Conservation (phyloP, 53 echinoderm and acorn worm species). For the Pentamera pediparva region DNA sequence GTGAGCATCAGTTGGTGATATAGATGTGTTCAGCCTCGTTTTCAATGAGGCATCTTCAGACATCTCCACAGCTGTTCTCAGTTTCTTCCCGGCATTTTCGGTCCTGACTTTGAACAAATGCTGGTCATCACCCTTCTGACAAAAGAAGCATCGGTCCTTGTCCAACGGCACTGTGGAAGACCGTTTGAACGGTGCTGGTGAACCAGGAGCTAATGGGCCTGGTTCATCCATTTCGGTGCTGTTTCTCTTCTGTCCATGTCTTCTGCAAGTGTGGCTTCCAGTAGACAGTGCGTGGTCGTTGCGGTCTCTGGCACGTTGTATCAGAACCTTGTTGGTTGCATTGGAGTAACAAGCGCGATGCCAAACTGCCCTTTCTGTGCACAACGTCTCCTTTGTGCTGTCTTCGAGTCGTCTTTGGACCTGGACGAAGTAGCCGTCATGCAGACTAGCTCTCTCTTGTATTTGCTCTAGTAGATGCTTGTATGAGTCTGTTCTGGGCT, state of each 20-base stretch:
- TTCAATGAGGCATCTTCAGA: slow-evolving; percentile 13
- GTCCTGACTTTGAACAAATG: slow-evolving; percentile 16
- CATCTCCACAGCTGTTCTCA: slow-evolving; percentile 15
- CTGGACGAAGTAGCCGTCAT: slow-evolving; percentile 25
- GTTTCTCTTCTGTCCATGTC: slow-evolving; percentile 26
- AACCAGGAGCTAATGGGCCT: slow-evolving; percentile 12
- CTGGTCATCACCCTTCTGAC: slow-evolving; percentile 1
- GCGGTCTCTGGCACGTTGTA: slow-evolving; percentile 41
- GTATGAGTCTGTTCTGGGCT: slow-evolving; percentile 24
- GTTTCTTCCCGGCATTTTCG: slow-evolving; percentile 7
- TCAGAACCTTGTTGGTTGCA: slow-evolving; percentile 29
- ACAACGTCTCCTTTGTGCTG: slow-evolving; percentile 12
- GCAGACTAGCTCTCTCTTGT: slow-evolving; percentile 25
- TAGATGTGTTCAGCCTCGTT: no score
- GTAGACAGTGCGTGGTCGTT: slow-evolving; percentile 24
- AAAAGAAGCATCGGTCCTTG: slow-evolving; percentile 27
- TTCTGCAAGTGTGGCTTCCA: slow-evolving; percentile 10
- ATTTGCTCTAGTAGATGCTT: slow-evolving; percentile 21
- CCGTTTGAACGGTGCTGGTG: slow-evolving; percentile 14
- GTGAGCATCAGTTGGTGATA: slow-evolving; percentile 36
- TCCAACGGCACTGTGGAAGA: slow-evolving; percentile 33
- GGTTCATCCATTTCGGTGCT: slow-evolving; percentile 35
- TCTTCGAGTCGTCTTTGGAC: slow-evolving; percentile 30
- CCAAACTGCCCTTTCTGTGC: slow-evolving; percentile 27
- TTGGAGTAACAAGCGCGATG: slow-evolving; percentile 38